Base-by-base conservation (phyloP, 2,888 invertebrate genomes). In the Ormyrus nitidulus region DNA sequence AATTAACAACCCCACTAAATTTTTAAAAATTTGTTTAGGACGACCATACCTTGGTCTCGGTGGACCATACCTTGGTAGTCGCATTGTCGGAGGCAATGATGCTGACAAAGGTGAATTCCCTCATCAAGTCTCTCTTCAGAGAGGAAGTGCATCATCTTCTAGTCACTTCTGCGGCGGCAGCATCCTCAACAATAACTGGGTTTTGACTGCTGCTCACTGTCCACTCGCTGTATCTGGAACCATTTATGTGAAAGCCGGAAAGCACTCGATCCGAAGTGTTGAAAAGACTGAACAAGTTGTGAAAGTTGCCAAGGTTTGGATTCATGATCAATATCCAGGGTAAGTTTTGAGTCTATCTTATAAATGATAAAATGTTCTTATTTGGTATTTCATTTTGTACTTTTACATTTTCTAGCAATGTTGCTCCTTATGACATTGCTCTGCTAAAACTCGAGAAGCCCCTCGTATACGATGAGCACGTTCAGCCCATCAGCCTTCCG, bases 371-470 rank as follows among this genome's bases (percentile, higher is more conserved):
- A 34, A 34, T 34, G 34, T 34, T 34, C 34, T 34, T 3, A 34
- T 34, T 34, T 34, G 4, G 34, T 34, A 34, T 34, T 34, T 34
- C 34, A 34, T 34, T 34, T 34, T 34, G 34, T 34, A 34, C 0
- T 34, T 34, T 9, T 11, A 48, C n/a, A 9, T 13, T 5, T 10
- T 66, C n/a, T 34, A 89, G 89, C 5, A 86, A 85, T 5, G 89
- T 89, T 34, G 89, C 86, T 19, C 91, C 91, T 34, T 91, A 92
- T 84, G 93, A 93, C 85, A 91, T 93, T 56, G 92, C 92, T 56
- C 83, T 93, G 5, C 84, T 93, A 13, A 89, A 88, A 70, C 85
- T 93, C 62, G 83, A 84, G 34, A 83, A 81, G 2, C 85, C 88
- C 2, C 85, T 91, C 64, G 81, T 71, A 0, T 87, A 88, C n/a